Percentiles rank a stretch among this genome's conserved stretches.
These are phyloP conservation scores for Melipona quadrifasciata DNA, from an alignment of 1,140 invertebrate genomes.

Conservation along the genomic window DNA sequence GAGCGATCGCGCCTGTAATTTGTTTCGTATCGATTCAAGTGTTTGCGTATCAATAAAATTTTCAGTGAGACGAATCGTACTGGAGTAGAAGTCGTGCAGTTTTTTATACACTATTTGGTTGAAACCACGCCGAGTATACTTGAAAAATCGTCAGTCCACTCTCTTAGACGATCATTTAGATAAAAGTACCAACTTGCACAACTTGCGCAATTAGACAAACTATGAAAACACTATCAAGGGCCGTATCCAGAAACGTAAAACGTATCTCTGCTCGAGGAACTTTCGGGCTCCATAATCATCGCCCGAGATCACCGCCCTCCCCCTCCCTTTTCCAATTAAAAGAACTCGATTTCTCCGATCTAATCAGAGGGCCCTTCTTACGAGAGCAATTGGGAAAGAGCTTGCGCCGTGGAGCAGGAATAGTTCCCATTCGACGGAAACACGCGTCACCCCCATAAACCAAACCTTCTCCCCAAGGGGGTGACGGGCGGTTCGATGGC, in stretches of 20 bases:
- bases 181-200: not conserved
- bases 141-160: too few relatives aligned
- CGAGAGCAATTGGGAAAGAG: not conserved
- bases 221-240: not conserved
- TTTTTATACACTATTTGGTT: too few relatives aligned
- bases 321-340: conserved; percentile 5
- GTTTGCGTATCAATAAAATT: too few relatives aligned
- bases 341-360: conserved; percentile 8
- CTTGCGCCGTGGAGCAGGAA: not conserved
- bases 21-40: too few relatives aligned
- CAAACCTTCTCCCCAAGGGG: not conserved
- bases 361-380: not conserved
- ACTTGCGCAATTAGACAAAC: not conserved
- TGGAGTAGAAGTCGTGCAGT: too few relatives aligned
- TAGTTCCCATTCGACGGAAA: conserved; percentile 45
- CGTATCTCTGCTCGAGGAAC: not conserved
- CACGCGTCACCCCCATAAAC: conserved; percentile 51
- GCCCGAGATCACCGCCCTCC: not conserved
- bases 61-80: too few relatives aligned
- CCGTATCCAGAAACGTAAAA: not conserved
- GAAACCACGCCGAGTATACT: too few relatives aligned
- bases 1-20: too few relatives aligned
- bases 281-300: not conserved
- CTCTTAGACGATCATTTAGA: too few relatives aligned
- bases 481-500: conserved; percentile 5